phyloP scores from a whole-genome alignment of 2,797 vertebrate genomes.

The Argentina silus region DNA sequence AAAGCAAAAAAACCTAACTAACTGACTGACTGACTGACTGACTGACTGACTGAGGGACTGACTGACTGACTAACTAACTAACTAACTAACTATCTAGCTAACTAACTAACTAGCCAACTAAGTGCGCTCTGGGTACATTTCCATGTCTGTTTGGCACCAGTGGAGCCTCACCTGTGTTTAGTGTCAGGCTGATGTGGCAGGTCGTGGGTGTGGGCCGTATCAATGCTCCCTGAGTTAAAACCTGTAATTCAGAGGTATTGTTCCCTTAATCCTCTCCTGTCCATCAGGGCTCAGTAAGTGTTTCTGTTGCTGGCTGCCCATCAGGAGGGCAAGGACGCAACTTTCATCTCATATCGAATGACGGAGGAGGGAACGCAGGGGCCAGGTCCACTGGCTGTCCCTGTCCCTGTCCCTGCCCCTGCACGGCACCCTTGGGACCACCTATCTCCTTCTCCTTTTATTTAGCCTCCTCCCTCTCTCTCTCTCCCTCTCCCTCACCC shows the following conservation, averaged over 20 bases:
- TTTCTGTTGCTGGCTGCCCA: conserved; percentile 40
- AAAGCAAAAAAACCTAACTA: too few relatives aligned
- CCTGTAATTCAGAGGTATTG: conserved; percentile 52
- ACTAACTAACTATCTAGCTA: too few relatives aligned
- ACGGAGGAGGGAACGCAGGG: conserved; percentile 47
- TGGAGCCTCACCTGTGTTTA: conserved; percentile 9
- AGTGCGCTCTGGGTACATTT: not conserved
- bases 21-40: too few relatives aligned
- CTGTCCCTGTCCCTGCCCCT: not conserved
- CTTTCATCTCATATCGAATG: conserved; percentile 78
- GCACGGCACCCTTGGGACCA: conserved; percentile 43
- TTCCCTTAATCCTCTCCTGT: conserved; percentile 50
- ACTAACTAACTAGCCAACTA: too few relatives aligned
- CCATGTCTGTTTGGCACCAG: conserved; percentile 6
- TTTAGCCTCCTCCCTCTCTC: too few relatives aligned
- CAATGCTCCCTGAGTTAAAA: conserved; percentile 39
- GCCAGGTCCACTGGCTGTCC: not conserved
- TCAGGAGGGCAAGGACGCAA: conserved; percentile 47
- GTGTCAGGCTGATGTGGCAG: not conserved
- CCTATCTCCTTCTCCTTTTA: not conserved
- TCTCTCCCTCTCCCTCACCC: not conserved
- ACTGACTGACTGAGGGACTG: too few relatives aligned
- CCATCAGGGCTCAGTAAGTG: conserved; percentile 43
- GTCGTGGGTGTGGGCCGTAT: conserved; percentile 25
- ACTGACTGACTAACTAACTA: too few relatives aligned